phyloP scores from a whole-genome alignment of 2,797 vertebrate species.

The Urophycis tenuis region DNA sequence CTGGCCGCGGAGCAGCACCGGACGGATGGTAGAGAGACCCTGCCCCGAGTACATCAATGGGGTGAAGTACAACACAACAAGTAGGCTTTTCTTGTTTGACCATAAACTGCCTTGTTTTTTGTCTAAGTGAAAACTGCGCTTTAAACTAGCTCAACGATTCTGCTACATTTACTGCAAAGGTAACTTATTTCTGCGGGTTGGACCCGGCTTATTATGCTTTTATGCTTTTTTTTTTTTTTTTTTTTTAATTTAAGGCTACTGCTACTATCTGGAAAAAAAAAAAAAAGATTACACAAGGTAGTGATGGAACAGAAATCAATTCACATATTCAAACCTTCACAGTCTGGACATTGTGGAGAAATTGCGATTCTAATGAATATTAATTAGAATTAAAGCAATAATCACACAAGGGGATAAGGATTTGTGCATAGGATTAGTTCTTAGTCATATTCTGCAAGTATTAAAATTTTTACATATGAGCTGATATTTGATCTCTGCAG shows the following conservation, averaged over 20 bases:
- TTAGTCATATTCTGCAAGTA: neutral
- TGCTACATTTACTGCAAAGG: neutral
- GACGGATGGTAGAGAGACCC: conserved; percentile 85
- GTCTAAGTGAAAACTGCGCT: neutral
- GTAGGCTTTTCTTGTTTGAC: conserved; percentile 53
- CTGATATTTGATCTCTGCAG: neutral
- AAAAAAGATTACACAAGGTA: neutral
- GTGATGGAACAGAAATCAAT: neutral
- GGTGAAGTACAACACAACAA: conserved; percentile 93
- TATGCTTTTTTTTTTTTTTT: too few relatives aligned
- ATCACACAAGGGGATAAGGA: neutral
- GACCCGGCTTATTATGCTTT: neutral
- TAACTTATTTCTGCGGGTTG: neutral
- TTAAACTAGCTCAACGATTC: neutral
- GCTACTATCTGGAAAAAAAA: neutral
- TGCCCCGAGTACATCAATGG: conserved; percentile 96
- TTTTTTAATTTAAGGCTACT: neutral
- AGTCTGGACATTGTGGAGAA: neutral
- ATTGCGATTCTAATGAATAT: neutral
- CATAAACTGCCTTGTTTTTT: neutral
- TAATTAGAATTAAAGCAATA: neutral
- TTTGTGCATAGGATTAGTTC: neutral
- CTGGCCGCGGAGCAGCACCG: conserved; percentile 86
- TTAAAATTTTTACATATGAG: too few relatives aligned
- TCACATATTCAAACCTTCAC: neutral